Conservation (phyloP, 2,888 invertebrate genomes). For the Drosophila neutralis region DNA sequence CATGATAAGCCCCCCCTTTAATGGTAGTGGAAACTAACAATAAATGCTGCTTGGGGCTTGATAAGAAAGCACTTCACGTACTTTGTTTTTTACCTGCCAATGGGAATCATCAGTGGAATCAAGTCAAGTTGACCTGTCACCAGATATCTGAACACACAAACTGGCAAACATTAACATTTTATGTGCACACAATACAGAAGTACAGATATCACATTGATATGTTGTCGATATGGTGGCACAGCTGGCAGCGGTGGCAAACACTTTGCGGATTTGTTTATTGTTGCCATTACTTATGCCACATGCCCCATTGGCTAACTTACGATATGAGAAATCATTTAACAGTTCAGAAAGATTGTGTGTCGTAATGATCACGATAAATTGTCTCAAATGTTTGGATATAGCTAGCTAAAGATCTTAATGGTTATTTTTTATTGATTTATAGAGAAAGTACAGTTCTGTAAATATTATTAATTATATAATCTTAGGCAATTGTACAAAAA, state of each 20-base stretch:
- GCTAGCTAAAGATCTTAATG: background rate
- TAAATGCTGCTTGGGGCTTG: slow-evolving; percentile 5
- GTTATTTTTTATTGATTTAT: background rate
- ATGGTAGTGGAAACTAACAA: slow-evolving; percentile 29
- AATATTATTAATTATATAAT: background rate
- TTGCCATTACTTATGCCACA: slow-evolving; percentile 19
- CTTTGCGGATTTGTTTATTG: slow-evolving; percentile 44
- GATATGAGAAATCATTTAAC: slow-evolving; percentile 9
- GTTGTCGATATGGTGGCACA: slow-evolving; percentile 49
- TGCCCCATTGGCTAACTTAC: slow-evolving; percentile 10
- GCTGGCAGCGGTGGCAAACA: slow-evolving; percentile 30
- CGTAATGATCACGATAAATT: slow-evolving; percentile 23
- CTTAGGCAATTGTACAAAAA: background rate
- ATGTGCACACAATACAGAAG: slow-evolving; percentile 24
- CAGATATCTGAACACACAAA: slow-evolving; percentile 18
- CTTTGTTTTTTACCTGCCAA: background rate
- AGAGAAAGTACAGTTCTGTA: background rate
- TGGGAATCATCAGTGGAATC: slow-evolving; percentile 33
- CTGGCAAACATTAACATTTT: slow-evolving; percentile 13
- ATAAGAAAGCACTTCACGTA: slow-evolving; percentile 22
- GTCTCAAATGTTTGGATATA: background rate
- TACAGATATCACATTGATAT: slow-evolving; percentile 23
- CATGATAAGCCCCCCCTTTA: slow-evolving; percentile 57
- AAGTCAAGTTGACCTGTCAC: slow-evolving; percentile 20
- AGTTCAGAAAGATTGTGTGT: slow-evolving; percentile 10